Percentiles rank a stretch among this genome's conserved stretches.
These are phyloP conservation scores for Mesocentrotus franciscanus DNA, from an alignment of 53 echinoderm and acorn worm species.

Conservation along the genomic window DNA sequence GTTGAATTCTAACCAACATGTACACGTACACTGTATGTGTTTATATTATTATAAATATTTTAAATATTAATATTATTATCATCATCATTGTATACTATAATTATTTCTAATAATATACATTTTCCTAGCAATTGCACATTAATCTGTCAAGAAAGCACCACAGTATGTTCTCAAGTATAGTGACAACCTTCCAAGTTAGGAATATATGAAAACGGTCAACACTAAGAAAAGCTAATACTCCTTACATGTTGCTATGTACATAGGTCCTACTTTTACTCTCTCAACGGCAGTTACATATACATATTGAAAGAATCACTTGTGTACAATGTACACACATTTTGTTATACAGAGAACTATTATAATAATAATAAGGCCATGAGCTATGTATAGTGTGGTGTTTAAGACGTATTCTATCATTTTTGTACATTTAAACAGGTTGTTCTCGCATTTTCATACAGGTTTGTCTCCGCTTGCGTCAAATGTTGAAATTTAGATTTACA, in stretches of 20 bases:
- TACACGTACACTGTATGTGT: too few relatives aligned
- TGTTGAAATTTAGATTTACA: neutral
- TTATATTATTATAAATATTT: too few relatives aligned
- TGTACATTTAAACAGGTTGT: neutral
- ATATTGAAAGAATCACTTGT: neutral
- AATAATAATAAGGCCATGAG: neutral
- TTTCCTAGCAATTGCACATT: neutral
- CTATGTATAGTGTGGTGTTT: neutral
- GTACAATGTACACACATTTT: neutral
- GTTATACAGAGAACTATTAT: neutral
- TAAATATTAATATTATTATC: too few relatives aligned
- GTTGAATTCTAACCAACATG: too few relatives aligned
- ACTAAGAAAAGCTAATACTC: neutral
- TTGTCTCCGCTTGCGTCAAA: neutral
- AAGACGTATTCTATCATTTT: neutral
- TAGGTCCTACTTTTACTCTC: neutral
- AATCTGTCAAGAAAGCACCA: neutral
- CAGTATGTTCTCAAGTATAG: neutral
- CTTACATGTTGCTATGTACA: neutral
- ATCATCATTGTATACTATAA: too few relatives aligned
- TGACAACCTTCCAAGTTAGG: neutral
- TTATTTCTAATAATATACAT: neutral
- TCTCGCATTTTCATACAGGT: neutral
- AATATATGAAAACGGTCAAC: neutral
- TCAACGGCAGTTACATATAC: too few relatives aligned